Evolutionary conservation across 2,888 invertebrate genomes (phyloP).

Genomic region (Campopleginae sp.): DNA sequence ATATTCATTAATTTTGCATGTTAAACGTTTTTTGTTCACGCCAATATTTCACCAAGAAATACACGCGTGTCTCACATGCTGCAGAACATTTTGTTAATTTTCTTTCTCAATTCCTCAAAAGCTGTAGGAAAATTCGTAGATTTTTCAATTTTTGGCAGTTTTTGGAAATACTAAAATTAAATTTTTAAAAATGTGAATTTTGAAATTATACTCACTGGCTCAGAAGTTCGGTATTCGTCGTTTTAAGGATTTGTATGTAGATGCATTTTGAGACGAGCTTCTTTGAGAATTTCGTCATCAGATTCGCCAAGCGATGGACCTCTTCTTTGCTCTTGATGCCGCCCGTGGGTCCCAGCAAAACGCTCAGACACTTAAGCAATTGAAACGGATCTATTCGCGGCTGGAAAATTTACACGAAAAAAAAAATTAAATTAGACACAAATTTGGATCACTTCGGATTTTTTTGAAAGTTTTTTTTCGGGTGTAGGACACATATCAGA

Average conservation of each 20-base stretch:
- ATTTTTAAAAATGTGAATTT: not conserved
- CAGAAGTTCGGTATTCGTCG: constrained; percentile 92
- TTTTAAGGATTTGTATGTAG: constrained; percentile 96
- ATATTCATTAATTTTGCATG: constrained; percentile 77
- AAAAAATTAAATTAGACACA: not conserved
- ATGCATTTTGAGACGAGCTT: constrained; percentile 98
- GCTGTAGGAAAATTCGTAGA: not conserved
- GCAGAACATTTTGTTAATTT: not conserved
- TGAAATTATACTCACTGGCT: constrained; percentile 87
- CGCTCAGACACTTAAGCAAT: constrained; percentile 94
- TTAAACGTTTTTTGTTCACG: constrained; percentile 69
- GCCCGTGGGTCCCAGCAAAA: constrained; percentile 92
- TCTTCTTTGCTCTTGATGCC: constrained; percentile 95
- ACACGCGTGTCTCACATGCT: constrained; percentile 76
- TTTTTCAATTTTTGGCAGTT: not conserved
- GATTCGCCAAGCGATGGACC: constrained; percentile 94
- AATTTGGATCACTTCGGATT: not conserved
- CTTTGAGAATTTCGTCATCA: constrained; percentile 98
- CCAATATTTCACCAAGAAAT: constrained; percentile 67
- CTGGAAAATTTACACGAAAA: constrained; percentile 85
- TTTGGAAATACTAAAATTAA: not conserved
- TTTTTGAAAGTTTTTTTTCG: not conserved
- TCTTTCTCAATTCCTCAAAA: not conserved
- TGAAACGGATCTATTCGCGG: constrained; percentile 96
- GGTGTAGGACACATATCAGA: constrained; percentile 80